Evolutionary conservation across 2,888 invertebrate genomes (phyloP), one percentile per base, ranked within the genome.

Genomic region (Actias luna): DNA sequence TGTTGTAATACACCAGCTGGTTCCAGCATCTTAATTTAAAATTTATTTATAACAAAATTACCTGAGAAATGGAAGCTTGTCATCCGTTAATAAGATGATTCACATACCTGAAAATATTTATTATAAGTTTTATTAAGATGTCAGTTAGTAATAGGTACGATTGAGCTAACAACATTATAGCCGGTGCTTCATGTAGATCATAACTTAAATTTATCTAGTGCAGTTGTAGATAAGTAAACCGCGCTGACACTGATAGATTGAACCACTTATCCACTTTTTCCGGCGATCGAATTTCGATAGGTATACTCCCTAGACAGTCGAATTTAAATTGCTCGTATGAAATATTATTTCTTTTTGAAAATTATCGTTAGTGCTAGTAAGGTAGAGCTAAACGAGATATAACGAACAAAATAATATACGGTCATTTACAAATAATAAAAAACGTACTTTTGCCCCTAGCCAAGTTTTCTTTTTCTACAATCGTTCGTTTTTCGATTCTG

Each of bases 211-310:
- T 22, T 46, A 5, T 46, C 46, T 46, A 46, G 18, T 46, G 46
- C 46, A 46, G 46, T 10, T 46, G 46, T 46, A 46, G 22, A 46
- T 46, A n/a, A n/a, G n/a, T n/a, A 46, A 46, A 46, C 46, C 46
- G 22, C 25, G 4, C 8, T 50, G 46, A 50, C 46, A 50, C 25
- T 50, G 46, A 50, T 50, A 50, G 25, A 50, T 50, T 50, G 46
- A 50, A 25, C 46, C 46, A 50, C 46, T 50, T 50, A 50, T 50
- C 46, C 46, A 12, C 25, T 50, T 50, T 22, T 33, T 50, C 10
- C 46, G 22, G 46, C 14, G 46, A 50, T 50, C 46, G 22, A 4
- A 50, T 50, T 50, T 50, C 46, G 46, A 50, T 12, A 25, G 46
- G 25, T 50, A 50, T 25, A 4, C 12, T 22, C 42, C 22, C 3